A percentile compares a stretch with the other conserved stretches of the same genome.
Conservation (phyloP, 2,113 vertebrate species). For the Scomber japonicus region DNA sequence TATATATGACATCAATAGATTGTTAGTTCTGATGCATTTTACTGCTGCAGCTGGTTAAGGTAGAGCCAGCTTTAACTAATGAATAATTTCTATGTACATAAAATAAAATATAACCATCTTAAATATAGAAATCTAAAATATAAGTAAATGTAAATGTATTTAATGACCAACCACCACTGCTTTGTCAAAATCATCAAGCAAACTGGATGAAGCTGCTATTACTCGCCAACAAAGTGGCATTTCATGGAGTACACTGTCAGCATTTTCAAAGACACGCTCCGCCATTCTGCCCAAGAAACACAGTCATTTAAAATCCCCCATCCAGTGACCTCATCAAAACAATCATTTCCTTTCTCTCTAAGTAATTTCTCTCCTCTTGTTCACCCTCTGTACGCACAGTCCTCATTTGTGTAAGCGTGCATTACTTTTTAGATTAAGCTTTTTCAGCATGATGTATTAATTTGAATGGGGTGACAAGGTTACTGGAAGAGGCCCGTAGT, state of each 20-base stretch:
- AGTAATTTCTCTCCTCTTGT: conserved; percentile 34
- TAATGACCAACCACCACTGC: too few relatives aligned
- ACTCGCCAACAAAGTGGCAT: background rate
- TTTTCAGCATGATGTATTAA: conserved; percentile 51
- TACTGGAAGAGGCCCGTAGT: conserved; percentile 34
- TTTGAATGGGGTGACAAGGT: conserved; percentile 40
- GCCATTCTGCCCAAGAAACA: background rate
- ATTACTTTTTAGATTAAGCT: conserved; percentile 48
- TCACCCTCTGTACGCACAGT: conserved; percentile 13
- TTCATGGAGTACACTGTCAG: conserved; percentile 36
- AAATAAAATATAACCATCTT: too few relatives aligned
- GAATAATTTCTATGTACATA: too few relatives aligned
- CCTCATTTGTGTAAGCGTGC: conserved; percentile 39
- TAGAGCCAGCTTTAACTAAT: too few relatives aligned
- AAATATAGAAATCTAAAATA: too few relatives aligned
- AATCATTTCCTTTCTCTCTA: conserved; percentile 21
- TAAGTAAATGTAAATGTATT: too few relatives aligned
- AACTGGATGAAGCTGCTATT: conserved; percentile 4
- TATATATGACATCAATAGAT: too few relatives aligned
- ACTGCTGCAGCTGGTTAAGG: too few relatives aligned
- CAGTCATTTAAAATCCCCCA: conserved; percentile 35
- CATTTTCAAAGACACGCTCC: conserved; percentile 4
- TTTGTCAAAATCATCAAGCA: conserved; percentile 16
- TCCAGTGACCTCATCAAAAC: conserved; percentile 58
- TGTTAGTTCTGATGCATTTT: too few relatives aligned